Conservation (phyloP, 2,797 vertebrate genomes). For the Acanthurus leucopareius region DNA sequence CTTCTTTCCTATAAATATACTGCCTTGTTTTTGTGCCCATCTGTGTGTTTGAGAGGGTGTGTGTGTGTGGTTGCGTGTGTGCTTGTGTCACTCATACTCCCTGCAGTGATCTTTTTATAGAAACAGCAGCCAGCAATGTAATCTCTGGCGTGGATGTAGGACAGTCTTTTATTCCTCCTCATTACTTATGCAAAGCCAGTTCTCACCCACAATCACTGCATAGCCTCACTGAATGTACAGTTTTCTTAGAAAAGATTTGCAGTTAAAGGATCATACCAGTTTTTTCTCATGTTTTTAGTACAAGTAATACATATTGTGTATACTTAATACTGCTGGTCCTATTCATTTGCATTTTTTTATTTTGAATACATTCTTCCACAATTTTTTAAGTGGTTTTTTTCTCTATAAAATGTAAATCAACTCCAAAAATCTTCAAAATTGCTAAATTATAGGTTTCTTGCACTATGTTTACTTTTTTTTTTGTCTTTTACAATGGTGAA, state of each 20-base stretch:
- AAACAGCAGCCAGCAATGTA: constrained; percentile 79
- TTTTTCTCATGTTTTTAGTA: constrained; percentile 15
- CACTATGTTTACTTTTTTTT: background rate
- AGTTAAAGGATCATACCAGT: constrained; percentile 16
- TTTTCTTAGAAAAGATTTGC: constrained; percentile 43
- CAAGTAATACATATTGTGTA: background rate
- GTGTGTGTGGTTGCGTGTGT: constrained; percentile 34
- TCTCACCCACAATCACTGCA: constrained; percentile 66
- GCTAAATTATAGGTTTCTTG: constrained; percentile 1
- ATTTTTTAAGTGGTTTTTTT: background rate
- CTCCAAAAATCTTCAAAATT: too few relatives aligned
- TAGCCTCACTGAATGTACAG: constrained; percentile 55
- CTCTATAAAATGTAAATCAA: background rate
- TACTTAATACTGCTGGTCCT: background rate
- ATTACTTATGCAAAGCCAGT: constrained; percentile 80
- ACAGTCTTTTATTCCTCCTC: constrained; percentile 75
- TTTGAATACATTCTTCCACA: background rate
- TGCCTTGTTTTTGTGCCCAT: constrained; percentile 63
- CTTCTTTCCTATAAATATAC: constrained; percentile 71
- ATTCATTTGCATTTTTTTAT: background rate
- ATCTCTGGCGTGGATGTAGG: constrained; percentile 80
- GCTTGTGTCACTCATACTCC: constrained; percentile 73
- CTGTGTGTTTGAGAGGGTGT: constrained; percentile 39
- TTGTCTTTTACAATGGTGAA: background rate
- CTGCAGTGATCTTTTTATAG: constrained; percentile 82